Evolutionary conservation across 2,888 invertebrate genomes (phyloP).

Genomic region (Byasa hedistus): DNA sequence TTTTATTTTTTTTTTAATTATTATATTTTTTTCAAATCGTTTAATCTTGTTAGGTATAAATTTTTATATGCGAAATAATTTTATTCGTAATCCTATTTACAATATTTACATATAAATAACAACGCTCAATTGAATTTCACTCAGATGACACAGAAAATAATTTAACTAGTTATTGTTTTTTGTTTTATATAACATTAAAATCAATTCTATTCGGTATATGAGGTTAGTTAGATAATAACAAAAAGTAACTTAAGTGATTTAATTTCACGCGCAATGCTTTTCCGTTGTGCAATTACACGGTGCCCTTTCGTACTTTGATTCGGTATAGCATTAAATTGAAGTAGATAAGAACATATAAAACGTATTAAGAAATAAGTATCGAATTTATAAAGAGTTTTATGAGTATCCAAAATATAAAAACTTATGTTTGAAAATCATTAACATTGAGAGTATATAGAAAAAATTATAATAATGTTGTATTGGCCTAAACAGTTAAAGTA

Average conservation of each 20-base stretch:
- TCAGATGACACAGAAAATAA: no score
- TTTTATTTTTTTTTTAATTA: neutral
- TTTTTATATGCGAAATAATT: neutral
- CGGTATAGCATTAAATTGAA: conserved; percentile 28
- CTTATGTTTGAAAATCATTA: no score
- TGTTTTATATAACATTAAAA: neutral
- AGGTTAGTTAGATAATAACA: neutral
- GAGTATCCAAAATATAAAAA: no score
- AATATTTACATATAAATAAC: no score
- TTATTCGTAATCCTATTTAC: neutral
- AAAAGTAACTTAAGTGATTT: conserved; percentile 42
- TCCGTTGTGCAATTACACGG: conserved; percentile 55
- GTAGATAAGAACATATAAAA: neutral
- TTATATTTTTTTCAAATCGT: conserved; percentile 29
- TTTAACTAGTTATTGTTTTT: neutral
- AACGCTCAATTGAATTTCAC: no score
- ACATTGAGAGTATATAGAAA: neutral
- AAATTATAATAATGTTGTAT: neutral
- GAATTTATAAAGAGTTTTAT: no score
- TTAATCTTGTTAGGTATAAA: conserved; percentile 18
- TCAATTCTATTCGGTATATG: neutral
- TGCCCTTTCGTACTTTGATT: conserved; percentile 31
- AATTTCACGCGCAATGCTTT: conserved; percentile 59
- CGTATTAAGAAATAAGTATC: neutral
- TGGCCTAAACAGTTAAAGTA: neutral